A percentile compares a stretch with the other conserved stretches of the same genome.
These are phyloP conservation scores for Phasia obesa DNA, from an alignment of 2,888 invertebrate genomes.

Conservation along the genomic window DNA sequence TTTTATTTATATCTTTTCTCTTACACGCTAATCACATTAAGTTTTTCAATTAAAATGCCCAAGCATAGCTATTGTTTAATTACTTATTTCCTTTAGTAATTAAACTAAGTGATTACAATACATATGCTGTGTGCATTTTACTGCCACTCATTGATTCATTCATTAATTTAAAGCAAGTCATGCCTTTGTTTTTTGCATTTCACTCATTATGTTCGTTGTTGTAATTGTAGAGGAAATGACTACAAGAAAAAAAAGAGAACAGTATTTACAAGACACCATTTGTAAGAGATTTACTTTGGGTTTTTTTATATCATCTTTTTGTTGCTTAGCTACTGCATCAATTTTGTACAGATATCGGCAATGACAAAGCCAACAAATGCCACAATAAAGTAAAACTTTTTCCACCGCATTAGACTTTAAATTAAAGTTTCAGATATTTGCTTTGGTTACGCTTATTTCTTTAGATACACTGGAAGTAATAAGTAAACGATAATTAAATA, in stretches of 20 bases:
- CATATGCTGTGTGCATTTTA: not conserved
- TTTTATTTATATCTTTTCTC: not conserved
- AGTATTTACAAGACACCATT: conserved; percentile 9
- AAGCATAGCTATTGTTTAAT: not conserved
- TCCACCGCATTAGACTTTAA: conserved; percentile 42
- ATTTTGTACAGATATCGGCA: conserved; percentile 4
- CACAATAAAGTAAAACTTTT: conserved; percentile 35
- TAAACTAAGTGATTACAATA: not conserved
- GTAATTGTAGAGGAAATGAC: conserved; percentile 13
- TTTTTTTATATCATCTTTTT: not conserved
- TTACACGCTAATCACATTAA: not conserved
- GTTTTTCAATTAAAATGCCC: not conserved
- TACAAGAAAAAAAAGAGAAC: not conserved
- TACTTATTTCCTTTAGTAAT: not conserved
- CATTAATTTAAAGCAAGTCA: conserved; percentile 3
- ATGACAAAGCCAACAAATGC: conserved; percentile 1
- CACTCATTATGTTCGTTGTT: conserved; percentile 15
- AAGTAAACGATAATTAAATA: not conserved
- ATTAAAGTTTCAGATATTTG: conserved; percentile 27
- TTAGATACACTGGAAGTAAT: not conserved
- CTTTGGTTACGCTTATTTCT: not conserved
- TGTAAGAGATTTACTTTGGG: not conserved
- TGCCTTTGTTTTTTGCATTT: not conserved
- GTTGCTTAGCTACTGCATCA: conserved; percentile 1
- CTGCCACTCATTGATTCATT: conserved; percentile 1